Evolutionary conservation across 2,113 vertebrate genomes (phyloP), one percentile per base, ranked within the genome.

Genomic region (Tretioscincus oriximinensis): DNA sequence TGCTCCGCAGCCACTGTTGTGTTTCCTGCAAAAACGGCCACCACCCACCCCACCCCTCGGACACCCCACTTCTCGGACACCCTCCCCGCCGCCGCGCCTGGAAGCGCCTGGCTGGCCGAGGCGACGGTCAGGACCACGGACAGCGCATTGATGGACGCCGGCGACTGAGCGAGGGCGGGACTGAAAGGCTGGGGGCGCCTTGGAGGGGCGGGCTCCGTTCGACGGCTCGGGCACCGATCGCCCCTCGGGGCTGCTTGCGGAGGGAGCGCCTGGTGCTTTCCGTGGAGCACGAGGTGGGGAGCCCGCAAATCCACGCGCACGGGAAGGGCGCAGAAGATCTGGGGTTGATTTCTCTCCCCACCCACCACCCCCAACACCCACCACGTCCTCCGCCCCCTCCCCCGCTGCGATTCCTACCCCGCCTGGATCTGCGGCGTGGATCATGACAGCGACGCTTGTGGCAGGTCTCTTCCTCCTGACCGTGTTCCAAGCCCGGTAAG

Each of bases 401-500:
- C 65, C 28, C 28, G 86, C 92, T 87, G 86, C 83, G 77, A 86
- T 90, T 86, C 81, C 80, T 90, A 69, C 89, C 86, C 90, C 88
- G 73, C 35, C 21, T 45, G 71, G 80, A 24, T 60, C 64, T 77
- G 65, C 84, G 80, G 84, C 86, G 73, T 77, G 64, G 93, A 95
- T 92, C 93, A 99, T 98, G 97, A 93, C 95, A 82, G 82, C 94
- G 86, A 96, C 88, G 92, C 93, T 95, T 60, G 86, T 96, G 90
- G 87, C 93, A 63, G 85, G 91, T 79, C 89, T 97, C 84, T 93
- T 96, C 81, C 95, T 99, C 54, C 92, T 98, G 82, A 96, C 96
- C 0, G 95, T 95, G 76, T 95, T 97, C 60, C 92, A 94, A 69
- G 95, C 95, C 47, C 93, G 97, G 98, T 99, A 92, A 97, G 98